These are phyloP conservation scores for Haliclystus octoradiatus DNA, from an alignment of 30 jellyfish, hydroid and myxozoan genomes.

Conservation along the genomic window DNA sequence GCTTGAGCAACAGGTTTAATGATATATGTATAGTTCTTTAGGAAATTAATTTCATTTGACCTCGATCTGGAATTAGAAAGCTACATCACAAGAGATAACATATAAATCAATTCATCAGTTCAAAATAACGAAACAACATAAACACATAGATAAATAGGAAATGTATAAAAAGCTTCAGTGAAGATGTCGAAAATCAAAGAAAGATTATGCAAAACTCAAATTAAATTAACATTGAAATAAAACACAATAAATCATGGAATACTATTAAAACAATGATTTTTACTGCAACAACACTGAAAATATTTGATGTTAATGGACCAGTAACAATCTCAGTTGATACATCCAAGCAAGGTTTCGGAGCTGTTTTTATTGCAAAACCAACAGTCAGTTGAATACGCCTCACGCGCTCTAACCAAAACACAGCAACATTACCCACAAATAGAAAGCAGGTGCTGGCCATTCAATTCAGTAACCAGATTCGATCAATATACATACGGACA, in stretches of 20 bases:
- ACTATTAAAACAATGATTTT: not conserved
- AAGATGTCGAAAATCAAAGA: too few relatives aligned
- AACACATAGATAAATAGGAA: too few relatives aligned
- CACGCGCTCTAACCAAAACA: not conserved
- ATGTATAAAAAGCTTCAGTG: too few relatives aligned
- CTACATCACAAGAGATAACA: too few relatives aligned
- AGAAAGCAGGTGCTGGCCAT: not conserved
- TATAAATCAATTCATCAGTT: too few relatives aligned
- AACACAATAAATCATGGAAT: not conserved
- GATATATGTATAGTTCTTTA: too few relatives aligned
- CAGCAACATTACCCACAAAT: not conserved
- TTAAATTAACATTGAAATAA: not conserved
- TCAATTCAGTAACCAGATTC: not conserved
- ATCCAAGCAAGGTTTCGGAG: not conserved
- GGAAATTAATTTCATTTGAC: too few relatives aligned
- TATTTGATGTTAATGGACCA: not conserved
- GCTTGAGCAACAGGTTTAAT: too few relatives aligned
- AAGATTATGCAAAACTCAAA: not conserved
- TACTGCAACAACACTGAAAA: not conserved
- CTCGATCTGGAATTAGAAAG: too few relatives aligned
- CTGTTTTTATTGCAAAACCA: not conserved
- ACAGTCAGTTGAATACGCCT: not conserved
- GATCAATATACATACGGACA: not conserved
- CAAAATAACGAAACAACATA: too few relatives aligned
- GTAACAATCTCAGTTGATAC: not conserved